phyloP scores from a whole-genome alignment of 2,113 vertebrate species.

The Daphoenositta chrysoptera region DNA sequence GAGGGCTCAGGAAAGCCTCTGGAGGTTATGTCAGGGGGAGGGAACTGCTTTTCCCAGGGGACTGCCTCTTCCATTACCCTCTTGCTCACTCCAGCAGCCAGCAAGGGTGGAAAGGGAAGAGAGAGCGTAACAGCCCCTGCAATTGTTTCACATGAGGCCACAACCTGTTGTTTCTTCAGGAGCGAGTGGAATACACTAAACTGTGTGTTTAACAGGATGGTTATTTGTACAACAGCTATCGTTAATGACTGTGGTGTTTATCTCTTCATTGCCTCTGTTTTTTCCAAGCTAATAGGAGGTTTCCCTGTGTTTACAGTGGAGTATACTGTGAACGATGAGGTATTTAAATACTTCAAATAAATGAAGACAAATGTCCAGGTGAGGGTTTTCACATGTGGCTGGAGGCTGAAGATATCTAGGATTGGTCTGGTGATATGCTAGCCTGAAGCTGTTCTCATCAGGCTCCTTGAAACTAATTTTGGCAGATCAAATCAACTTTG shows the following conservation, averaged over 20 bases:
- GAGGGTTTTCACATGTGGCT: not conserved
- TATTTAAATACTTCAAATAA: not conserved
- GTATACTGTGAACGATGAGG: fast-evolving
- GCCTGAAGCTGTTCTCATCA: not conserved
- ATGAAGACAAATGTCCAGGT: not conserved
- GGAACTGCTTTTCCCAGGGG: not conserved
- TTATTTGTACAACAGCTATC: not conserved
- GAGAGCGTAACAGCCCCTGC: not conserved
- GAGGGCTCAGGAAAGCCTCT: not conserved
- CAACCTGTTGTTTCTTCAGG: not conserved
- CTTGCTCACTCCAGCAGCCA: not conserved
- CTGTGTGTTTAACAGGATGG: not conserved
- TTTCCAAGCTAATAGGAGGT: not conserved
- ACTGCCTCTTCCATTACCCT: not conserved
- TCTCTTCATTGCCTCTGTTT: not conserved
- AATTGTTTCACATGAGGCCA: not conserved
- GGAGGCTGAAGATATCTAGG: not conserved
- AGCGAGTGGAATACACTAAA: not conserved
- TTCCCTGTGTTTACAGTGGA: not conserved
- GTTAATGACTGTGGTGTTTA: not conserved
- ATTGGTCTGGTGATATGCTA: not conserved
- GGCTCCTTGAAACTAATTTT: not conserved
- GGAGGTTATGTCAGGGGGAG: not conserved
- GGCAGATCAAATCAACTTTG: not conserved
- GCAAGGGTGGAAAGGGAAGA: not conserved